Conservation (phyloP, 2,888 invertebrate genomes). For the Acanthosepion esculentum region DNA sequence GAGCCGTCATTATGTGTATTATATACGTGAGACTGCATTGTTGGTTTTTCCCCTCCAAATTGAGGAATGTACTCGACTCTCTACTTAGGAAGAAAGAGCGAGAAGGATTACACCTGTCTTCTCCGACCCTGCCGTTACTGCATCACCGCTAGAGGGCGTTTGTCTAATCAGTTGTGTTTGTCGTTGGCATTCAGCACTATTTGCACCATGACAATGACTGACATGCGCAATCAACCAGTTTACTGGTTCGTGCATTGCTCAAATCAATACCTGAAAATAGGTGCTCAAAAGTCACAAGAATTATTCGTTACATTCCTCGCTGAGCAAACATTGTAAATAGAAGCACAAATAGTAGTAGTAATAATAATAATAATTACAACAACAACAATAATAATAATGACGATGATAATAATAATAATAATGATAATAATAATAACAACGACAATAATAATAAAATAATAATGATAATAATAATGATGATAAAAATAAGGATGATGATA, state of each 20-base stretch:
- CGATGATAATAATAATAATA: no score
- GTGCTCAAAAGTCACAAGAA: background rate
- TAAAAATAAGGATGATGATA: no score
- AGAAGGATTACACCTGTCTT: background rate
- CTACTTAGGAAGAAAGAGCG: background rate
- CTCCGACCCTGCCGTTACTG: background rate
- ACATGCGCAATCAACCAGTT: background rate
- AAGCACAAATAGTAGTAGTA: background rate
- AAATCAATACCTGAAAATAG: background rate
- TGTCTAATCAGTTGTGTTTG: background rate
- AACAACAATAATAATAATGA: no score
- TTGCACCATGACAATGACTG: background rate
- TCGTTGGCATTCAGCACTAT: background rate
- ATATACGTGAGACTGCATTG: background rate
- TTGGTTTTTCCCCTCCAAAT: background rate
- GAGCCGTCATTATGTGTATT: background rate
- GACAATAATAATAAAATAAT: no score
- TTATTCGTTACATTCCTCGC: background rate
- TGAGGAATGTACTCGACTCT: background rate
- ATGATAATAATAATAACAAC: no score
- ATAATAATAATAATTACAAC: no score
- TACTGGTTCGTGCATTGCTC: background rate
- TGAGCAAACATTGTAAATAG: background rate
- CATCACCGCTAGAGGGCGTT: background rate
- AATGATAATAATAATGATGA: no score